phyloP scores from a whole-genome alignment of 1,140 invertebrate species.

The Helicoverpa armigera region DNA sequence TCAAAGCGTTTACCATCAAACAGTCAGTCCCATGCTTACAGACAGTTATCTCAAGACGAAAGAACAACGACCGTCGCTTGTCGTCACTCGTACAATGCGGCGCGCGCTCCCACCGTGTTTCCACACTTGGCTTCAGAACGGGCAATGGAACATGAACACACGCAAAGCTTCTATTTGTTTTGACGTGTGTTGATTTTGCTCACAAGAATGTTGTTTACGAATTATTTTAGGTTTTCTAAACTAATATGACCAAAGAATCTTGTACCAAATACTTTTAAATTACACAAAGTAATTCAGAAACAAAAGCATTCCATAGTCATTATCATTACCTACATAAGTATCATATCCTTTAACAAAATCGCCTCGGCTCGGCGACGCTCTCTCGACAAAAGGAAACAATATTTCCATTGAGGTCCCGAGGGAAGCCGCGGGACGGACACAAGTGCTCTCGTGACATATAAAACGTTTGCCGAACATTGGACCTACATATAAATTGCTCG shows the following conservation, averaged over 20 bases:
- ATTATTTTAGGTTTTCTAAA: not conserved
- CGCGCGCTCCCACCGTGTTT: not conserved
- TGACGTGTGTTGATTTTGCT: not conserved
- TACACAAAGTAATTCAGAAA: not conserved
- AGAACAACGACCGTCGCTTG: constrained; percentile 11
- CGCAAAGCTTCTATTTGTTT: not conserved
- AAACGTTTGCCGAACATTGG: not conserved
- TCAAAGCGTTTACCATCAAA: constrained; percentile 15
- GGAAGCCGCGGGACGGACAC: constrained; percentile 16
- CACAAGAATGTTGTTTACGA: not conserved
- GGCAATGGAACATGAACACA: not conserved
- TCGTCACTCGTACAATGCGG: not conserved
- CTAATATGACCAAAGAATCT: not conserved
- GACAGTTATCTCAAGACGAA: constrained; percentile 1
- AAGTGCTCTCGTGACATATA: not conserved
- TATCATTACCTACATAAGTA: not conserved
- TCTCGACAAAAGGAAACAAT: constrained; percentile 43
- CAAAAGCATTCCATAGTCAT: not conserved
- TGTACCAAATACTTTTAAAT: not conserved
- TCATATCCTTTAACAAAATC: constrained; percentile 13
- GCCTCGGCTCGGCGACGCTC: constrained; percentile 2
- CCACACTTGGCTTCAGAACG: not conserved
- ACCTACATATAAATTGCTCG: too few relatives aligned
- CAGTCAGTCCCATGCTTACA: constrained; percentile 33
- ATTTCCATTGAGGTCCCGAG: constrained; percentile 30